A percentile compares a stretch with the other conserved stretches of the same genome.
phyloP scores from a whole-genome alignment of 2,113 vertebrate genomes.

The Terrapene triunguis region DNA sequence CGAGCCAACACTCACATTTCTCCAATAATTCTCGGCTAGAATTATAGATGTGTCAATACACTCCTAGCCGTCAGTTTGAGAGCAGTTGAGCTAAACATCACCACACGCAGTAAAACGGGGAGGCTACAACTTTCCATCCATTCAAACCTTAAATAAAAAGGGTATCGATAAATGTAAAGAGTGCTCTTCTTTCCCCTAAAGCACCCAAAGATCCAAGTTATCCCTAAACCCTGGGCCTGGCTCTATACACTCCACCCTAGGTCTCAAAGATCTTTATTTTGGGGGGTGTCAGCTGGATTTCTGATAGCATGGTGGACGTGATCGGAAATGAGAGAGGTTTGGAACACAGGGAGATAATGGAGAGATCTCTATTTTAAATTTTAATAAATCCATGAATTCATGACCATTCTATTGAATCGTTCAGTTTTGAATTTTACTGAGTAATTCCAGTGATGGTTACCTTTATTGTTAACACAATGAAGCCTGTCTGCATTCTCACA shows the following conservation, averaged over 20 bases:
- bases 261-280: fast-evolving
- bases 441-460: neutral
- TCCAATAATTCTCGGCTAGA: neutral
- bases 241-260: fast-evolving
- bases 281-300: fast-evolving
- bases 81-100: fast-evolving
- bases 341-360: neutral
- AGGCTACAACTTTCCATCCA: fast-evolving
- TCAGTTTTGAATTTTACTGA: neutral
- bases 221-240: fast-evolving
- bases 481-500: neutral
- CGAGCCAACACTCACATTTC: neutral
- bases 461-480: neutral
- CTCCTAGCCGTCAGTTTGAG: neutral
- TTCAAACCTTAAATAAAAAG: fast-evolving
- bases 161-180: fast-evolving
- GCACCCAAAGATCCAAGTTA: fast-evolving
- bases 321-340: fast-evolving
- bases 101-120: neutral
- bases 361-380: neutral
- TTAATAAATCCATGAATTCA: neutral
- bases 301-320: fast-evolving
- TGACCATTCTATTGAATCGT: fast-evolving
- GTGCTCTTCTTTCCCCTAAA: neutral
- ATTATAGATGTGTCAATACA: neutral